Base-by-base conservation (phyloP, 2,113 vertebrate genomes). In the Dipodomys spectabilis region DNA sequence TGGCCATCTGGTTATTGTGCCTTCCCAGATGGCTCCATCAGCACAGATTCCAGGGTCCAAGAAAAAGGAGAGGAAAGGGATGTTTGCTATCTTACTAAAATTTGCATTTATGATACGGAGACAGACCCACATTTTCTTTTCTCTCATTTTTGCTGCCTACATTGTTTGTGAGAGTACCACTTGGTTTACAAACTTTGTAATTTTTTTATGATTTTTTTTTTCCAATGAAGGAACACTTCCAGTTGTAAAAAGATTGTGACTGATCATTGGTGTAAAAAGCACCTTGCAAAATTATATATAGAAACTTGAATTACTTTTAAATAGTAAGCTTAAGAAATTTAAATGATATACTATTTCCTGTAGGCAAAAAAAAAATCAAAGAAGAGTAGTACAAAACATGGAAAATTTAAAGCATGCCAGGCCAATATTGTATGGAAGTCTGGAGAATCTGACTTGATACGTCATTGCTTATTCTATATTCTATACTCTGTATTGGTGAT, bases 1-100 rank as follows among this genome's bases (percentile, higher is more conserved):
- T 92, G 69, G 90, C 96, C 97, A 98, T 96, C 98, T 98, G 98
- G 82, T 96, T 93, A 91, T 32, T 72, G 94, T 96, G 93, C 69
- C 45, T 96, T 75, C 11, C 1, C 97, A 97, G 92, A 96, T 93
- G 93, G 91, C 79, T 94, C 96, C 91, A 35, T 67, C 57, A 97
- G 91, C 69, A 15, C 69, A 92, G 93, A 30, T 57, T 89, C 74
- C 81, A 87, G 67, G 82, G 32, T 32, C 39, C 87, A 95, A 68
- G 74, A 0, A 49, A 78, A 57, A 87, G 79, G 60, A 93, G 69
- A 89, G 25, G 44, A 57, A 12, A 6, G 60, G 88, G 2, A 53
- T 81, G 94, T 32, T 86, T 93, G 92, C 79, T 92, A 81, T 45
- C 92, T 71, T 30, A 94, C 75, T 94, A 90, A 88, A 93, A 92